Percentiles rank a stretch among this genome's conserved stretches.
These are phyloP conservation scores for Crotophaga sulcirostris DNA, from an alignment of 2,113 vertebrate species.

Conservation along the genomic window DNA sequence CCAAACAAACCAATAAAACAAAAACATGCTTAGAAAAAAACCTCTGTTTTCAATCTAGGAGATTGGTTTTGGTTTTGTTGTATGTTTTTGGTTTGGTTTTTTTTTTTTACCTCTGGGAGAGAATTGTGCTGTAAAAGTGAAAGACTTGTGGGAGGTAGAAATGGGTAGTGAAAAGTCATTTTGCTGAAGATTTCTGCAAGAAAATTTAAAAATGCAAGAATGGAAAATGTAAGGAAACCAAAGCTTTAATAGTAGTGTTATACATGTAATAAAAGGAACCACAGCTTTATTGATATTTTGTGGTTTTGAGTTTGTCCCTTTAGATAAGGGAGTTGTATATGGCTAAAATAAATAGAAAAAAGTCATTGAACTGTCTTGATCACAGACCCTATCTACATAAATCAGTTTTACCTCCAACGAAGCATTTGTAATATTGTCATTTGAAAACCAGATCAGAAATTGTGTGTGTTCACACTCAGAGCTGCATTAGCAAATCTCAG, in stretches of 20 bases:
- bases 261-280: neutral
- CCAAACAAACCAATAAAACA: neutral
- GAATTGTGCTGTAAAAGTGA: neutral
- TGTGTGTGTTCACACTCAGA: neutral
- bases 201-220: too few relatives aligned
- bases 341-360: neutral
- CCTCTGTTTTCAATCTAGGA: neutral
- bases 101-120: neutral
- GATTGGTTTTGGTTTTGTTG: too few relatives aligned
- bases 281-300: neutral
- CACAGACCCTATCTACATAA: neutral
- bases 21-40: neutral
- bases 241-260: neutral
- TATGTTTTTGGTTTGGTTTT: rapidly evolving
- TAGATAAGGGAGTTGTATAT: neutral
- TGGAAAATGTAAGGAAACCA: neutral
- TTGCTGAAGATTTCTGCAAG: neutral
- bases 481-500: neutral
- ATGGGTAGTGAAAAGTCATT: neutral
- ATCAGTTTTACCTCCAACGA: neutral
- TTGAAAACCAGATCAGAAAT: neutral
- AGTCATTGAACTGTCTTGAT: neutral
- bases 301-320: neutral
- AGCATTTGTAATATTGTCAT: neutral
- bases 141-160: neutral